Evolutionary conservation across 2,888 invertebrate genomes (phyloP).

Genomic region (Prenolepis imparis): DNA sequence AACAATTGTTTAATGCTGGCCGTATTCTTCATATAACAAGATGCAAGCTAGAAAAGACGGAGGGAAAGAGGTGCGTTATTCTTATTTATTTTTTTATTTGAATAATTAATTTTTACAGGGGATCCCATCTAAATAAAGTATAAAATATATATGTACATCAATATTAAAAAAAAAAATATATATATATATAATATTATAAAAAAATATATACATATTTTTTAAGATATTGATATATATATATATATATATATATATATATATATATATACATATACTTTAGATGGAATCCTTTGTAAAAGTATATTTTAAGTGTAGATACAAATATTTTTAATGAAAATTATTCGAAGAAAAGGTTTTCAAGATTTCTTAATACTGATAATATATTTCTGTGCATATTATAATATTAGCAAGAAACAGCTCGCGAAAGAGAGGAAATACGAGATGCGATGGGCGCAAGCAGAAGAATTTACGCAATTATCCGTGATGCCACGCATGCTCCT

Average conservation of each 20-base stretch:
- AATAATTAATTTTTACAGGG: not conserved
- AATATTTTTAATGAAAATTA: not conserved
- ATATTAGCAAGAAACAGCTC: conserved; percentile 86
- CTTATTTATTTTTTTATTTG: not conserved
- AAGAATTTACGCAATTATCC: conserved; percentile 93
- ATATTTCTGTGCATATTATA: conserved; percentile 34
- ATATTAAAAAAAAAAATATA: too few species aligned
- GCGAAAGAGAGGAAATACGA: conserved; percentile 88
- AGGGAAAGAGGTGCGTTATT: conserved; percentile 59
- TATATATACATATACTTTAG: not conserved
- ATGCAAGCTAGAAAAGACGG: conserved; percentile 87
- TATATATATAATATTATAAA: too few species aligned
- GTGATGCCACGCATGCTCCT: conserved; percentile 95
- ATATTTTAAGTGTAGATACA: not conserved
- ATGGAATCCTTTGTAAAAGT: not conserved
- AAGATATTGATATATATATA: too few species aligned
- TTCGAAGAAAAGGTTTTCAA: not conserved
- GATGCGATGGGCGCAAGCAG: conserved; percentile 93
- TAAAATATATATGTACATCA: not conserved
- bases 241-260: too few species aligned
- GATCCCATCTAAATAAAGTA: not conserved
- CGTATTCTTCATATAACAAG: conserved; percentile 92
- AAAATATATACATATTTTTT: too few species aligned
- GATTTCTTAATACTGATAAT: conserved; percentile 12
- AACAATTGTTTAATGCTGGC: conserved; percentile 92